Evolutionary conservation across 2,797 vertebrate species (phyloP), one percentile per base, ranked within the genome.

Genomic region (Anguilla megastoma): DNA sequence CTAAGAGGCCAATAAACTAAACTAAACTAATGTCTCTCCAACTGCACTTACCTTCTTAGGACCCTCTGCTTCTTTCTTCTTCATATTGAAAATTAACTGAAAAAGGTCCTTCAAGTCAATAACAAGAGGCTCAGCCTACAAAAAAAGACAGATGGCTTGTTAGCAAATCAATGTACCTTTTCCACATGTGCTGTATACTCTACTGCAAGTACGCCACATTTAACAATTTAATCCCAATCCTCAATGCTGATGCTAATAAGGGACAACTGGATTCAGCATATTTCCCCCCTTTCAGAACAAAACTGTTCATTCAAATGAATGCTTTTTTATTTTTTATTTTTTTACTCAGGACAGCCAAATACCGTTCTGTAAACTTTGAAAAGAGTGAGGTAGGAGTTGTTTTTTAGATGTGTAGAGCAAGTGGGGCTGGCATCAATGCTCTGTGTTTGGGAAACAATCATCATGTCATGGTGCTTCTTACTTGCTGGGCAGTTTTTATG

Each of bases 61-160:
- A 71, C 92, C 90, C 86, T 98, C 97, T 0, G 96, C 95, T 89
- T 99, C 98, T 30, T 98, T 98, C 93, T 98, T 98, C 94, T 96
- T 99, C 91, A 96, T 90, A 89, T 99, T 99, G 92, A 98, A 99
- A 91, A 99, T 98, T 90, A 99, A 94, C 91, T 99, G 98, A 91
- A 99, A 99, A 41, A 99, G 97, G 91, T 99, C 98, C 93, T 99
- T 99, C 88, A 99, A 96, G 91, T 99, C 99, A 12, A 97, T 92
- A 63, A 99, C 98, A 88, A 99, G 93, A 0, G 98, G 97, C 89
- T 99, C 98, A 0, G 98, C 98, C 99, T 99, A 90, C 6, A 21
- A 87, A 16, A 63, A 66, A 30, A 60, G 12, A 87, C 66, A 71
- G 76, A 6, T 21, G 16, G 82, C 48, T 24, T 21, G 79, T 82